Base-by-base conservation (phyloP, 2,888 invertebrate genomes). In the Cheilosia vulpina region DNA sequence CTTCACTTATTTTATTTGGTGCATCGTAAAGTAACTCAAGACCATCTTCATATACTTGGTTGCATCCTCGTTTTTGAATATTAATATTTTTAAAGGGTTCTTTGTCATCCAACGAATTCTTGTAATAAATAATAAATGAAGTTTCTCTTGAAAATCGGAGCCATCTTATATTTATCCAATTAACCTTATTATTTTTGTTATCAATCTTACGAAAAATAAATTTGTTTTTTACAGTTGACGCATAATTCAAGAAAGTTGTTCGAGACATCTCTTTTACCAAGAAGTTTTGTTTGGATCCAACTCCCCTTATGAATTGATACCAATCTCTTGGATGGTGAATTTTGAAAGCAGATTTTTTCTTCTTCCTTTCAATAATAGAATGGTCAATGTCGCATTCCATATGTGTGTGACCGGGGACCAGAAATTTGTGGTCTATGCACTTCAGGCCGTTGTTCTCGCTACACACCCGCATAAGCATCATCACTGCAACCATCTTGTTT, bases 311-410 rank as follows among this genome's bases (percentile, higher is more conserved):
- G 19, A 85, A 85, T 38, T 80, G 58, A n/a, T 60, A 73, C 77
- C 81, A 87, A 73, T 87, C 84, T 62, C 77, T 81, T 45, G 87
- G 82, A 77, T 87, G 84, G 60, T 82, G 87, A 63, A 77, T 78
- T 79, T 77, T 62, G 43, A 57, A 45, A 47, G 19, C 41, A 50
- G 82, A 77, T 27, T 27, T 27, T 27, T 87, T 87, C 68, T 84
- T 82, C 45, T 87, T 87, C 21, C 81, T 73, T 45, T 83, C 81
- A 19, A 84, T 87, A 2, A 68, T n/a, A 1, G 78, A 52, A 57
- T 80, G 75, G 31, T 76, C 80, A 17, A 66, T 45, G 19, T 85
- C 85, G 55, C 75, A 79, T 45, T 85, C 80, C 79, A 80, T 84
- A 19, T 79, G 82, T 58, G 65, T 84, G 63, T 80, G 80, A 11